A percentile compares a stretch with the other conserved stretches of the same genome.
These are phyloP conservation scores for Spea bombifrons DNA, from an alignment of 2,113 vertebrate species.

Conservation along the genomic window DNA sequence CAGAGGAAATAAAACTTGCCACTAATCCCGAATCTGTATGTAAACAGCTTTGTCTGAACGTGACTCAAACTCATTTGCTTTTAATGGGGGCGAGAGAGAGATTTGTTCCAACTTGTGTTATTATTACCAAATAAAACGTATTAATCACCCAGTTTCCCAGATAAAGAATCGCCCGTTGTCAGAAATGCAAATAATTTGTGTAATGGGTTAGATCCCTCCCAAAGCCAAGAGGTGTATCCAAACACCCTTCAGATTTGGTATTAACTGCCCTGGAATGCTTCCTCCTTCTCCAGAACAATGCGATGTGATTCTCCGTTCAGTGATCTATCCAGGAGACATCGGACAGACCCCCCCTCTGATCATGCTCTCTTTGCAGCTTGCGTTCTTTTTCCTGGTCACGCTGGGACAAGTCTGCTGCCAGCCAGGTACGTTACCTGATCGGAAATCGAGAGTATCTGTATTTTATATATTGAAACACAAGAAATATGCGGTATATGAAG, in stretches of 20 bases:
- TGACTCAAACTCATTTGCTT: no score
- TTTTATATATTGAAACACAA: no score
- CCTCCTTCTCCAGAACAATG: not conserved
- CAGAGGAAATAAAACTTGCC: no score
- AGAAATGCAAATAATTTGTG: not conserved
- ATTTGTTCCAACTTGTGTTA: no score
- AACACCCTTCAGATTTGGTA: constrained; percentile 6
- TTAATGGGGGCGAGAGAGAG: no score
- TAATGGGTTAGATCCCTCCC: constrained; percentile 26
- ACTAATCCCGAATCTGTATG: no score
- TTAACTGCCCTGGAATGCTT: constrained; percentile 4
- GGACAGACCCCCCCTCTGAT: not conserved
- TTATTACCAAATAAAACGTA: no score
- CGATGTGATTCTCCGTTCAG: not conserved
- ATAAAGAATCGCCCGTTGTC: no score
- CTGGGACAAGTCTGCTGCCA: constrained; percentile 58
- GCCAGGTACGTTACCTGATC: constrained; percentile 56
- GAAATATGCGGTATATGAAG: no score
- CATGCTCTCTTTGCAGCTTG: constrained; percentile 55
- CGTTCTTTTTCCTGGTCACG: constrained; percentile 38
- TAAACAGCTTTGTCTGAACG: no score
- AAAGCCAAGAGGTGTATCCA: constrained; percentile 14
- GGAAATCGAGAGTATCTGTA: no score
- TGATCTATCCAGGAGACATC: not conserved
- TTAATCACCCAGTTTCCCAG: no score